Base-by-base conservation (phyloP, 2,797 vertebrate genomes). In the Sebastes itinus region DNA sequence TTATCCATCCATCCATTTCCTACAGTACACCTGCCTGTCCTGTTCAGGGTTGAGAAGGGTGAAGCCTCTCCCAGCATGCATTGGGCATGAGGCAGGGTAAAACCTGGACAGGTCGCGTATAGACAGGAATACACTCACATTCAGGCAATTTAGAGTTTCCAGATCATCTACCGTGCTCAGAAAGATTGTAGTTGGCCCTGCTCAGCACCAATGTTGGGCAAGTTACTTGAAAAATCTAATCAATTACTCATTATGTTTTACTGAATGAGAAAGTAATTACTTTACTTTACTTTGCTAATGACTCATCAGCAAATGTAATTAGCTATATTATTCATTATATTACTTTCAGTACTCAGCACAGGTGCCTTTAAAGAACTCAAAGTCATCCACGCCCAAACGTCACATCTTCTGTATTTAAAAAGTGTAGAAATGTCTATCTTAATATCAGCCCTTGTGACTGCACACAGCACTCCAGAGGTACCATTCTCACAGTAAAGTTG, bases 121-220 rank as follows among this genome's bases (percentile, higher is more conserved):
- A 52, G 64, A 79, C 63, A 75, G 58, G 14, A 70, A 72, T 84
- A 69, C 27, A 46, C 27, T 49, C 72, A 38, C 49, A 42, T 54
- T 74, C 56, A 79, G 66, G 61, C 67, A 65, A 68, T 72, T 42
- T 59, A 80, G 35, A 79, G 65, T 75, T 85, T 82, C 30, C 64
- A 58, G 27, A 75, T 85, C 46, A 70, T 73, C 28, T 59, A 27
- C 49, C 18, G 2, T 5, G 32, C 14, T 61, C 35, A 56, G 65
- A 75, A 42, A 62, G 32, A 54, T 56, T 33, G 14, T 16, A 14
- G 46, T 58, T 81, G 59, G 6, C 25, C 18, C 46, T 30, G 52
- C 46, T 69, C 64, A 52, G 42, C 28, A 33, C 25, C 32, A 5
- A 20, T 55, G 11, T 46, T 59, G 22, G 72, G 8, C 55, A 52